Evolutionary conservation across 2,888 invertebrate genomes (phyloP).

Genomic region (Eurytoma adleriae): DNA sequence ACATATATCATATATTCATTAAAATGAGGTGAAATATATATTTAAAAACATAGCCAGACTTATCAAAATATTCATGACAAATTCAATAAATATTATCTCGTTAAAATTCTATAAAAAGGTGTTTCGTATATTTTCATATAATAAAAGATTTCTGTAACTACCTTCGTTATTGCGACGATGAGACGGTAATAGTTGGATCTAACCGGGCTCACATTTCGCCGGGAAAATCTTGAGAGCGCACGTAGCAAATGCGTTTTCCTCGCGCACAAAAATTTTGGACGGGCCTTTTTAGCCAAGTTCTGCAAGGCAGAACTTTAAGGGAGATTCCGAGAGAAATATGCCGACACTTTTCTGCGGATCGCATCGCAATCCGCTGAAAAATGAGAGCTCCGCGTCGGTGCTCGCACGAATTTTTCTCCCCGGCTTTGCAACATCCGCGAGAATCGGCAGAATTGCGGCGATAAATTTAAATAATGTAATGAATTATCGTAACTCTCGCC

Average conservation of each 20-base stretch:
- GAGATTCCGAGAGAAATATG: slow-evolving; percentile 51
- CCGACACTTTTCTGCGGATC: slow-evolving; percentile 53
- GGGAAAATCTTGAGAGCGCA: too few species aligned
- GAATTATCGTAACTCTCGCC: slow-evolving; percentile 28
- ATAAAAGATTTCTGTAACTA: too few species aligned
- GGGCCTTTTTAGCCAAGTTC: slow-evolving; percentile 5
- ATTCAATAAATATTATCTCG: too few species aligned
- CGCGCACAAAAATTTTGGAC: background rate
- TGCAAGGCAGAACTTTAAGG: slow-evolving; percentile 41
- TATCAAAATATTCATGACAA: too few species aligned
- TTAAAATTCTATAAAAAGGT: too few species aligned
- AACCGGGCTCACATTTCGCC: too few species aligned
- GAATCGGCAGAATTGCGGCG: slow-evolving; percentile 31
- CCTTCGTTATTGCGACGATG: too few species aligned
- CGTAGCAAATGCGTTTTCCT: background rate
- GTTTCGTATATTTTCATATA: too few species aligned
- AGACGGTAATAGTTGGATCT: too few species aligned
- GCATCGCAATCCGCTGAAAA: slow-evolving; percentile 52
- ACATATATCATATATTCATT: too few species aligned
- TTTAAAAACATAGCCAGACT: too few species aligned
- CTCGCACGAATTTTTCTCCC: slow-evolving; percentile 34
- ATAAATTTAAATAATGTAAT: slow-evolving; percentile 42
- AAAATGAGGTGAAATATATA: too few species aligned
- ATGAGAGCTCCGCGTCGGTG: slow-evolving; percentile 23
- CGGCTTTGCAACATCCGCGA: slow-evolving; percentile 32